Conservation (phyloP, 2,113 vertebrate genomes). For the Cyphomyrus discorhynchus region DNA sequence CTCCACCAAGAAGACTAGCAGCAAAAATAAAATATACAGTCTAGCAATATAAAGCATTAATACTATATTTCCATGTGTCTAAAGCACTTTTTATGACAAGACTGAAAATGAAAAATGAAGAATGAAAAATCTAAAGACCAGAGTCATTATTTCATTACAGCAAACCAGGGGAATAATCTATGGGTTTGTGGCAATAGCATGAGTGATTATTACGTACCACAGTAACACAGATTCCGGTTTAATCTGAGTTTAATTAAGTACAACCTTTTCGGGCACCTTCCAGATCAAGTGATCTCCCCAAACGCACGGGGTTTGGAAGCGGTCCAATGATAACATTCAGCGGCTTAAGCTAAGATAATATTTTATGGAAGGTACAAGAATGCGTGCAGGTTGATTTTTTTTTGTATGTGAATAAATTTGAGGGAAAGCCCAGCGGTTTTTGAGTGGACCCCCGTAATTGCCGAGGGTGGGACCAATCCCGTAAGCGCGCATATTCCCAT, state of each 20-base stretch:
- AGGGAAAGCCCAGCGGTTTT: constrained; percentile 36
- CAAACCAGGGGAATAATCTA: background rate
- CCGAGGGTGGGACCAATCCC: constrained; percentile 73
- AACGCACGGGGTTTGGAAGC: background rate
- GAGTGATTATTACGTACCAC: background rate
- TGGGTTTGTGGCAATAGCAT: background rate
- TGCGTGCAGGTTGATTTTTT: background rate
- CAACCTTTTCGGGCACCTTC: background rate
- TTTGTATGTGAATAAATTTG: background rate
- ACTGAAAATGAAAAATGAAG: background rate
- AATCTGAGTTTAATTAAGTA: background rate
- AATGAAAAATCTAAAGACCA: background rate
- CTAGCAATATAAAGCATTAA: too few relatives aligned
- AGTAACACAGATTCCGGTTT: background rate
- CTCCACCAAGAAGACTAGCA: background rate
- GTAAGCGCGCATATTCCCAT: constrained; percentile 70
- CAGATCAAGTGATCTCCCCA: background rate
- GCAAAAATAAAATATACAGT: too few relatives aligned
- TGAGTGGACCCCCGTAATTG: constrained; percentile 53
- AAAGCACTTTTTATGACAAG: background rate
- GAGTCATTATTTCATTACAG: background rate
- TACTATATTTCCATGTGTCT: background rate
- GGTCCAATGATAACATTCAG: background rate
- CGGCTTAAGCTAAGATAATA: background rate
- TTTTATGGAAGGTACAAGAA: background rate